Conservation (phyloP, 2,797 vertebrate genomes). For the Eupleurogrammus muticus region DNA sequence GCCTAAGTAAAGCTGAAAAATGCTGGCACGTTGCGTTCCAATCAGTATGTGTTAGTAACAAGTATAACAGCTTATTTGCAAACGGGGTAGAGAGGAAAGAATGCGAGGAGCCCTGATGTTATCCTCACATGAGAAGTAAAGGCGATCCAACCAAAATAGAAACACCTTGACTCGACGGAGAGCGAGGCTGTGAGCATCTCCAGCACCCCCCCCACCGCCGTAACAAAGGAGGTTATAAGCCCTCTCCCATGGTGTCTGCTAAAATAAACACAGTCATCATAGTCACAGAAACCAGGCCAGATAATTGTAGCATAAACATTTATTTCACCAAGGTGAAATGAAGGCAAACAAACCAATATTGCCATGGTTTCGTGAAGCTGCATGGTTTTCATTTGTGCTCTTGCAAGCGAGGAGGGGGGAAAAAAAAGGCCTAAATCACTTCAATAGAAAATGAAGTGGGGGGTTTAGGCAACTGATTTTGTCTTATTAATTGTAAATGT, state of each 20-base stretch:
- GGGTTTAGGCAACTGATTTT: conserved; percentile 22
- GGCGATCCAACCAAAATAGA: conserved; percentile 63
- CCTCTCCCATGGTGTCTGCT: conserved; percentile 66
- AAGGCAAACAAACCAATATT: conserved; percentile 71
- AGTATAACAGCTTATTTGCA: conserved; percentile 53
- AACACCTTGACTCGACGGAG: conserved; percentile 63
- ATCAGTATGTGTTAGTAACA: conserved; percentile 55
- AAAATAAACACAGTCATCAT: conserved; percentile 76
- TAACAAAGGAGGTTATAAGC: conserved; percentile 60
- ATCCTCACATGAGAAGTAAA: conserved; percentile 55
- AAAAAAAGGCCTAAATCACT: conserved; percentile 30
- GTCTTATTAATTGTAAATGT: conserved; percentile 36
- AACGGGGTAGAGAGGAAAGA: conserved; percentile 50
- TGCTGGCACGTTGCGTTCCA: conserved; percentile 48
- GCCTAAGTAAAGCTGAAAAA: conserved; percentile 42
- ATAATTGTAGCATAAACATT: conserved; percentile 78
- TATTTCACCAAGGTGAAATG: conserved; percentile 67
- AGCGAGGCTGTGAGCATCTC: conserved; percentile 62
- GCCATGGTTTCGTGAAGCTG: conserved; percentile 70
- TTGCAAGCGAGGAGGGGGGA: conserved; percentile 49
- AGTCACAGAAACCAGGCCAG: conserved; percentile 67
- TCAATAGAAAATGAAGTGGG: conserved; percentile 39
- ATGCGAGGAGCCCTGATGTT: conserved; percentile 59
- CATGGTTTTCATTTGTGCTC: conserved; percentile 71
- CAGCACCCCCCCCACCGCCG: conserved; percentile 22